A percentile compares a stretch with the other conserved stretches of the same genome.
These are phyloP conservation scores for Enteromius anoplus DNA, from an alignment of 2,797 vertebrate species.

Conservation along the genomic window DNA sequence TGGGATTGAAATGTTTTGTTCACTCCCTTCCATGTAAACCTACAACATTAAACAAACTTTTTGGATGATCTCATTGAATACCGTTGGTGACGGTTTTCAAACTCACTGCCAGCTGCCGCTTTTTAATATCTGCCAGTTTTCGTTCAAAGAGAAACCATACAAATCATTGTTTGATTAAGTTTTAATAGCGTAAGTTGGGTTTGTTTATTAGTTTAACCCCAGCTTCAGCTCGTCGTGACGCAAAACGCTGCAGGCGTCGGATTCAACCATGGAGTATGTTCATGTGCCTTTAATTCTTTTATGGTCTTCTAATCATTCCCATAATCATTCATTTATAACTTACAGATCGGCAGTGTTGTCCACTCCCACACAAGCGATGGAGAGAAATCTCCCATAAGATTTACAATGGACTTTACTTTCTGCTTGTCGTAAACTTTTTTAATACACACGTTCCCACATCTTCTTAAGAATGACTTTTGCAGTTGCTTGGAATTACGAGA, in stretches of 20 bases:
- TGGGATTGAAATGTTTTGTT: neutral
- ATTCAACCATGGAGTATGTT: neutral
- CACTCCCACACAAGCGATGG: slow-evolving; percentile 5
- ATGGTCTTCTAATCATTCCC: neutral
- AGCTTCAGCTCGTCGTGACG: neutral
- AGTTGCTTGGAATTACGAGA: neutral
- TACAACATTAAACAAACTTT: slow-evolving; percentile 12
- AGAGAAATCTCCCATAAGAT: neutral
- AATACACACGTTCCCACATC: neutral
- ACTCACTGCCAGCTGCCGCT: neutral
- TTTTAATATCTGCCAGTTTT: neutral
- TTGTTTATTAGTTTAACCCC: slow-evolving; percentile 18
- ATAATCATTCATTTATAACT: neutral
- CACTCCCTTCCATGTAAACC: neutral
- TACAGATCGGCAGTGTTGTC: neutral
- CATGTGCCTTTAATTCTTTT: neutral
- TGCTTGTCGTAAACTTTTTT: neutral
- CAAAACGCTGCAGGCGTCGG: neutral
- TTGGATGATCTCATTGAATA: neutral
- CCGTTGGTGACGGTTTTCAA: neutral
- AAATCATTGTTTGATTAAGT: neutral
- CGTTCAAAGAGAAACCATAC: neutral
- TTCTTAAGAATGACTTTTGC: neutral
- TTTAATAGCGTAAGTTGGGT: slow-evolving; percentile 28
- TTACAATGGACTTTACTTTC: neutral